Evolutionary conservation across 2,888 invertebrate genomes (phyloP).

Genomic region (Trichogramma dendrolimi): DNA sequence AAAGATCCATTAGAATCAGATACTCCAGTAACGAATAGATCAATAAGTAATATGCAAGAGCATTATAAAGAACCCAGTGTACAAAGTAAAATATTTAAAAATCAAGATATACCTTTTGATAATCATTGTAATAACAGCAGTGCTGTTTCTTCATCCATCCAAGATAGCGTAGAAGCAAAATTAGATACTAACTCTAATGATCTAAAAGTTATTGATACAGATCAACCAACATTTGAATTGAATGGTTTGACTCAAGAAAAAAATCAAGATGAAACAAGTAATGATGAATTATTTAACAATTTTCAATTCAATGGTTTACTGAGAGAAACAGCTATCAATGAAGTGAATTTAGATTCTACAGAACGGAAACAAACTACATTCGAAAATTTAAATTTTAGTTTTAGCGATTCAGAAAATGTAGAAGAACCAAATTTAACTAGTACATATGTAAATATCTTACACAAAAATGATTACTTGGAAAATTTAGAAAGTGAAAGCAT

Average conservation of each 20-base stretch:
- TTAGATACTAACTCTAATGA: constrained; percentile 4
- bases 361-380: constrained; percentile 26
- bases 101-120: constrained; percentile 5
- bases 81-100: constrained; percentile 23
- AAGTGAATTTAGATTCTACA: constrained; percentile 21
- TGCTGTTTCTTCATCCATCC: constrained; percentile 1
- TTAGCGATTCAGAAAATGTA: constrained; percentile 16
- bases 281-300: constrained; percentile 14
- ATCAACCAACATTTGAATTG: constrained; percentile 7
- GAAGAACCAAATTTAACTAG: constrained; percentile 30
- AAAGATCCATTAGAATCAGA: constrained; percentile 34
- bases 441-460: constrained; percentile 30
- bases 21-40: constrained; percentile 23
- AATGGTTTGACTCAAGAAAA: constrained; percentile 15
- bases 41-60: constrained; percentile 17
- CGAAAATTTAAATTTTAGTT: constrained; percentile 32
- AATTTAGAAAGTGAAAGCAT: constrained; percentile 15
- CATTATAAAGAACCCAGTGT: constrained; percentile 21
- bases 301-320: constrained; percentile 17
- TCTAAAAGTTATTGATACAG: constrained; percentile 8
- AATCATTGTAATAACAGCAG: constrained; percentile 13
- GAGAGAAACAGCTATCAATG: constrained; percentile 22
- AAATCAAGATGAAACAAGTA: constrained; percentile 5
- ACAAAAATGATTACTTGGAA: constrained; percentile 14
- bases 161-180: constrained; percentile 9